These are phyloP conservation scores for Tetheella fluctuosa DNA, from an alignment of 2,888 invertebrate species.

Conservation along the genomic window DNA sequence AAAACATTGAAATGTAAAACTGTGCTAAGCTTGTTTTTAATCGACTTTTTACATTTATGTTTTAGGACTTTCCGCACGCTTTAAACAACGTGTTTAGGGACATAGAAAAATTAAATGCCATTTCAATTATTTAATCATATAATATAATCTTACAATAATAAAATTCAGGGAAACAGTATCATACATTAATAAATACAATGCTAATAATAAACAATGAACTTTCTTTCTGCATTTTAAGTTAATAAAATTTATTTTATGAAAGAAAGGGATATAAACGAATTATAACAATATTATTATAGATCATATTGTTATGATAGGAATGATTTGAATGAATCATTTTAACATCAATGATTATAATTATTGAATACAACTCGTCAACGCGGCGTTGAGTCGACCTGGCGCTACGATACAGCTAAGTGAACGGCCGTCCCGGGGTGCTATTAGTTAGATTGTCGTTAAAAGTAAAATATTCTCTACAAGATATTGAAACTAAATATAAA, in stretches of 20 bases:
- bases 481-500: slow-evolving; percentile 27
- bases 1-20: no score
- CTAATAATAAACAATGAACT: slow-evolving; percentile 77
- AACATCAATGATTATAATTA: slow-evolving; percentile 55
- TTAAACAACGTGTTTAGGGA: slow-evolving; percentile 15
- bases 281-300: slow-evolving; percentile 60
- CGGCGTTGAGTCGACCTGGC: background rate
- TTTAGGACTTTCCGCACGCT: no score
- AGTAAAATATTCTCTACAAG: slow-evolving; percentile 27
- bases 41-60: no score
- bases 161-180: slow-evolving; percentile 82
- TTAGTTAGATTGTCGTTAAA: background rate
- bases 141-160: slow-evolving; percentile 82
- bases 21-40: no score
- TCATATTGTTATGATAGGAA: slow-evolving; percentile 70
- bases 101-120: slow-evolving; percentile 45
- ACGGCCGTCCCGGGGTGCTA: background rate
- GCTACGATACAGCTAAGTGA: background rate
- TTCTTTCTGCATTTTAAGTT: slow-evolving; percentile 63
- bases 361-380: slow-evolving; percentile 6
- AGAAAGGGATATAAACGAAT: slow-evolving; percentile 60
- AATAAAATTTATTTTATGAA: slow-evolving; percentile 62
- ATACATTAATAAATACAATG: slow-evolving; percentile 84
- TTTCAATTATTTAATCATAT: slow-evolving; percentile 68
- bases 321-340: slow-evolving; percentile 73